phyloP scores from a whole-genome alignment of 2,797 vertebrate species.

The Alectoris magna region DNA sequence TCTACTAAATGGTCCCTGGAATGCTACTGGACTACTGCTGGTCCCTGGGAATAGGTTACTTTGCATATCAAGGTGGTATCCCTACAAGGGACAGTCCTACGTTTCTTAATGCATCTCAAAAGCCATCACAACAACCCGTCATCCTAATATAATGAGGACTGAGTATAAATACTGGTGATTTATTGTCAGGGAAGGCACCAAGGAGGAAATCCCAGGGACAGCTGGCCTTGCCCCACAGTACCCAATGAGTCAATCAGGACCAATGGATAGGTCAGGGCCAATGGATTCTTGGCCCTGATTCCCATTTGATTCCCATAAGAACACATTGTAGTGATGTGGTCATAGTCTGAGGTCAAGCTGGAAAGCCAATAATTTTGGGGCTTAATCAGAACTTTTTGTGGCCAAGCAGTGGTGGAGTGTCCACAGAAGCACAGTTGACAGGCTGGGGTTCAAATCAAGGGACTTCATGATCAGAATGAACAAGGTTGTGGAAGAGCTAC shows the following conservation, averaged over 20 bases:
- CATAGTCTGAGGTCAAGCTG: background rate
- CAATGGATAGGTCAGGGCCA: background rate
- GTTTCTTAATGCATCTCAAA: background rate
- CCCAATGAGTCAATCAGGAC: background rate
- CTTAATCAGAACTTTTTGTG: background rate
- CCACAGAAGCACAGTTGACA: background rate
- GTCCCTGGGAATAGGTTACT: background rate
- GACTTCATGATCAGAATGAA: background rate
- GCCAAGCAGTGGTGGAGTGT: background rate
- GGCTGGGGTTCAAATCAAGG: background rate
- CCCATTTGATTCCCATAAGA: too few species aligned
- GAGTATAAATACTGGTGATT: background rate
- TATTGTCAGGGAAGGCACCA: background rate
- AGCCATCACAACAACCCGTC: background rate
- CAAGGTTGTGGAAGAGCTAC: background rate
- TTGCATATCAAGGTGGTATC: background rate
- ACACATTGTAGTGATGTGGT: background rate
- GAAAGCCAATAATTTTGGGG: background rate
- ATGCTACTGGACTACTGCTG: background rate
- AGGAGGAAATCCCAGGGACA: background rate
- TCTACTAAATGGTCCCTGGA: rapidly evolving
- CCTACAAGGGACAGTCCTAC: rapidly evolving
- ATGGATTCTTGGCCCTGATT: background rate
- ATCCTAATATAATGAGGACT: background rate
- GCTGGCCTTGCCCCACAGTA: background rate